phyloP scores from a whole-genome alignment of 2,888 invertebrate species.

The Diadegma fenestrale region DNA sequence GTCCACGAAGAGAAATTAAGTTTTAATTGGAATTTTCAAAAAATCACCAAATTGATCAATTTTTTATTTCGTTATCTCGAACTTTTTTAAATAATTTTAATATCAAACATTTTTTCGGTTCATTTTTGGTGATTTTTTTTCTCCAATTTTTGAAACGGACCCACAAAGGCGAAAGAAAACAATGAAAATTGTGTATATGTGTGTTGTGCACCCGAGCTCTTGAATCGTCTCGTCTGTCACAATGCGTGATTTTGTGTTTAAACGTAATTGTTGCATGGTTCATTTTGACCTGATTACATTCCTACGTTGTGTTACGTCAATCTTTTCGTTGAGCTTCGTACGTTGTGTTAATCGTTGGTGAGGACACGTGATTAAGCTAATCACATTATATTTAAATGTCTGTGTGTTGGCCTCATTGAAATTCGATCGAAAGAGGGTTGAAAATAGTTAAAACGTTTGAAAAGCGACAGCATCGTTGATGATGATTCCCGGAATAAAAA shows the following conservation, averaged over 20 bases:
- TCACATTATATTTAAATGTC: constrained; percentile 38
- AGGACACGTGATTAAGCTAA: constrained; percentile 28
- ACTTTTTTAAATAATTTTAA: background rate
- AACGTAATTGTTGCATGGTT: constrained; percentile 84
- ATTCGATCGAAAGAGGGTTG: background rate
- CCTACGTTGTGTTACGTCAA: constrained; percentile 88
- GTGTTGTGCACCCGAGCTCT: constrained; percentile 66
- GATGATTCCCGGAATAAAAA: background rate
- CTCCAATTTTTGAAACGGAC: constrained; percentile 23
- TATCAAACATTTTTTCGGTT: background rate
- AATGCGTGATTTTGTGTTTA: constrained; percentile 61
- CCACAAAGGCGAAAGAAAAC: constrained; percentile 8
- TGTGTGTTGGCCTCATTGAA: constrained; percentile 45
- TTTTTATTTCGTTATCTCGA: background rate
- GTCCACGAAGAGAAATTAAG: constrained; percentile 16
- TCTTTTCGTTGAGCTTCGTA: constrained; percentile 86
- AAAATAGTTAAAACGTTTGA: background rate
- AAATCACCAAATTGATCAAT: background rate
- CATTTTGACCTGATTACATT: constrained; percentile 83
- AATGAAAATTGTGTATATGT: constrained; percentile 54
- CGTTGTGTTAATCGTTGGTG: constrained; percentile 77
- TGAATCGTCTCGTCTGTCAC: constrained; percentile 56
- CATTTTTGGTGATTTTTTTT: constrained; percentile 20
- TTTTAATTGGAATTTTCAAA: background rate
- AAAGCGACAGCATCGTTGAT: background rate